Conservation (phyloP, 2,888 invertebrate genomes). For the Mythimna pallens region DNA sequence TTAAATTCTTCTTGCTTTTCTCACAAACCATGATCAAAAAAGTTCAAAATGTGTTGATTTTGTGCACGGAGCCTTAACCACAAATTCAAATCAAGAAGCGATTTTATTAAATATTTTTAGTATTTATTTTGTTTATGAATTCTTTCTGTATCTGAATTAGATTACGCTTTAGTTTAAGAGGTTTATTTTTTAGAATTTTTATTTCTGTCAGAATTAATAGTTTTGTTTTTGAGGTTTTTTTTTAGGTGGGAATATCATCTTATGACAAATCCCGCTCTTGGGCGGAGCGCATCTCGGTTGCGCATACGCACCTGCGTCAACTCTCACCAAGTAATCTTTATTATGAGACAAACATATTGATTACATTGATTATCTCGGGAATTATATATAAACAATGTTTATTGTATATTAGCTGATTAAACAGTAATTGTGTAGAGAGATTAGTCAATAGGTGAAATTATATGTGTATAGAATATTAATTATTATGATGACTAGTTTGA, state of each 20-base stretch:
- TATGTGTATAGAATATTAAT: background rate
- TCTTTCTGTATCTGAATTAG: background rate
- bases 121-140: no score
- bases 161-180: no score
- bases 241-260: no score
- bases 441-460: constrained; percentile 15
- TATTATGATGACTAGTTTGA: background rate
- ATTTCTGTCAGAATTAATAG: background rate
- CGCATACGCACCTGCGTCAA: constrained; percentile 47
- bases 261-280: no score
- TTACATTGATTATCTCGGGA: constrained; percentile 50
- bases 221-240: background rate
- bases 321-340: constrained; percentile 51
- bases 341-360: constrained; percentile 46
- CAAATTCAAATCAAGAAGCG: background rate
- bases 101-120: background rate
- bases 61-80: no score
- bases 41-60: no score
- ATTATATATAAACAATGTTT: constrained; percentile 36
- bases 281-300: constrained; percentile 27
- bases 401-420: constrained; percentile 28
- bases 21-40: no score
- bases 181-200: background rate
- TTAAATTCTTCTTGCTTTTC: no score
- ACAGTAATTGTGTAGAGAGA: constrained; percentile 27